Conservation (phyloP, 1,140 invertebrate genomes). For the Scylla paramamosain region DNA sequence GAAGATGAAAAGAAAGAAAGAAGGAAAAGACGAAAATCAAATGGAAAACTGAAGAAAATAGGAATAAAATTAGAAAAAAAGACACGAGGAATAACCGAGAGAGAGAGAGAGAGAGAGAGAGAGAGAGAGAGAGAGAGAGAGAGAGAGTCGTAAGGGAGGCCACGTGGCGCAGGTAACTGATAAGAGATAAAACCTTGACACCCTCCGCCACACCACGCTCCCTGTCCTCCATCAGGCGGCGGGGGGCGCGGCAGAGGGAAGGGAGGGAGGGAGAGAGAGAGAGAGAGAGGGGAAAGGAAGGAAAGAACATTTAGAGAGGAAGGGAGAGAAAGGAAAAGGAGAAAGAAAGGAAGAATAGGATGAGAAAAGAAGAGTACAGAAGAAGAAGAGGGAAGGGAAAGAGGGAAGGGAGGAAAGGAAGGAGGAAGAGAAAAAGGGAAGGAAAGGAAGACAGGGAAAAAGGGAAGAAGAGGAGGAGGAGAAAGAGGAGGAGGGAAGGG, state of each 20-base stretch:
- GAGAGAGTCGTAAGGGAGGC: neutral
- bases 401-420: conserved; percentile 49
- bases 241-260: neutral
- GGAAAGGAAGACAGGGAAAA: neutral
- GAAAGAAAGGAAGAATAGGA: neutral
- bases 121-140: no score
- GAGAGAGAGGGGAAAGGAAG: neutral
- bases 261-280: neutral
- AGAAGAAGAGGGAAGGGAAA: conserved; percentile 49
- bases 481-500: neutral
- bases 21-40: no score
- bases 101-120: no score
- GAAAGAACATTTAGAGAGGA: neutral
- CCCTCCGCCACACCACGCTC: neutral
- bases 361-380: conserved; percentile 1
- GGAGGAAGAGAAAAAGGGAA: conserved; percentile 45
- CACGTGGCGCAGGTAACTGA: conserved; percentile 26
- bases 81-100: no score
- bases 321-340: neutral
- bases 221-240: neutral
- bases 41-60: no score
- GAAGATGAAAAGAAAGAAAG: no score
- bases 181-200: conserved; percentile 40
- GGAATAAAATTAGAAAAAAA: no score
- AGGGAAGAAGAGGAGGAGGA: neutral